These are phyloP conservation scores for Sebastiscus albofasciatus DNA, from an alignment of 2,797 vertebrate genomes.

Conservation along the genomic window DNA sequence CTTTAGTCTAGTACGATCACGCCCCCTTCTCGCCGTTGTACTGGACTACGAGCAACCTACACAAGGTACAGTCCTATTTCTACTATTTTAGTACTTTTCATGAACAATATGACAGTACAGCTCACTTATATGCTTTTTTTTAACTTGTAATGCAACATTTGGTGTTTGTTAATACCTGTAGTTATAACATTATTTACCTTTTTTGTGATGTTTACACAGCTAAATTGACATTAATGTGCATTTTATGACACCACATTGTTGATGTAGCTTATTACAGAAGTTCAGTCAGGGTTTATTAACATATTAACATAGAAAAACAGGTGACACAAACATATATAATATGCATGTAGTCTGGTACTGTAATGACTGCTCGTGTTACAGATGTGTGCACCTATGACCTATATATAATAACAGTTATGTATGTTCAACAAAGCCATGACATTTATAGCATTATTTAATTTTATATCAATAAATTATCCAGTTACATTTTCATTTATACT, in stretches of 20 bases:
- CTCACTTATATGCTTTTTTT: neutral
- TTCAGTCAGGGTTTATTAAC: too few species aligned
- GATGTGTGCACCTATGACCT: too few species aligned
- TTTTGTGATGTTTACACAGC: neutral
- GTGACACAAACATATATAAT: neutral
- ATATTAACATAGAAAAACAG: too few species aligned
- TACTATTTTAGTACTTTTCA: too few species aligned
- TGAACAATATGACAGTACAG: neutral
- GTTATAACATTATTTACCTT: neutral
- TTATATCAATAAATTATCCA: too few species aligned
- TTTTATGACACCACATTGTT: too few species aligned
- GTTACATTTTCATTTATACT: too few species aligned
- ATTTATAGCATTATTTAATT: too few species aligned
- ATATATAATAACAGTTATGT: too few species aligned
- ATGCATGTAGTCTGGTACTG: neutral
- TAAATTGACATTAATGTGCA: too few species aligned
- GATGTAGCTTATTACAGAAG: too few species aligned
- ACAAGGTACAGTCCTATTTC: slow-evolving; percentile 30
- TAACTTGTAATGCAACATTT: neutral
- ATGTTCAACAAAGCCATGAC: too few species aligned
- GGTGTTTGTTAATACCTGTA: neutral
- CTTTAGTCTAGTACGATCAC: neutral
- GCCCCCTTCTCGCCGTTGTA: neutral
- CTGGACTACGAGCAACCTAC: neutral
- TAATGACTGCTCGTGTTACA: neutral